These are phyloP conservation scores for Nipponia nippon DNA, from an alignment of 2,113 vertebrate genomes.

Conservation along the genomic window DNA sequence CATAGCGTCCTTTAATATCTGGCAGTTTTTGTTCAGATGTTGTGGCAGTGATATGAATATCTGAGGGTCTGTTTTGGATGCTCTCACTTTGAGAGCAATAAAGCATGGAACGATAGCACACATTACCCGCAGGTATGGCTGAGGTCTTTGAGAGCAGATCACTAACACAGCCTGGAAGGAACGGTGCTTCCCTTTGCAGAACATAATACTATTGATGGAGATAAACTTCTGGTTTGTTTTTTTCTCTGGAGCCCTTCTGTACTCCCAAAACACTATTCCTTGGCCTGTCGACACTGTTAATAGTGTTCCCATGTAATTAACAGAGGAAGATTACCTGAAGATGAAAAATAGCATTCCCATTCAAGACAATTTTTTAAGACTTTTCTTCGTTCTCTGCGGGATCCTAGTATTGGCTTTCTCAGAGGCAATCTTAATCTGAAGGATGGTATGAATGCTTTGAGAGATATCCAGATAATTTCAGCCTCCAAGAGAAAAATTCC, in stretches of 20 bases:
- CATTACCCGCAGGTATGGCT: rapidly evolving
- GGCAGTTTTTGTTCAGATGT: not conserved
- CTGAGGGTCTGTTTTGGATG: not conserved
- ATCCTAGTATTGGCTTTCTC: not conserved
- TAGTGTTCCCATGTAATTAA: not conserved
- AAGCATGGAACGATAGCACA: not conserved
- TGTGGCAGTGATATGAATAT: not conserved
- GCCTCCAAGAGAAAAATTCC: not conserved
- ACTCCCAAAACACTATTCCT: not conserved
- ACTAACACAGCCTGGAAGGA: not conserved
- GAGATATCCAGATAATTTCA: not conserved
- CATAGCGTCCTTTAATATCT: not conserved
- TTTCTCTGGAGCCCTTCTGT: not conserved
- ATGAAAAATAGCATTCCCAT: not conserved
- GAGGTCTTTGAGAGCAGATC: not conserved
- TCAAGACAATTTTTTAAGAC: not conserved
- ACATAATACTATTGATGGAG: not conserved
- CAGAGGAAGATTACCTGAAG: not conserved
- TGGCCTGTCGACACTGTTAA: not conserved
- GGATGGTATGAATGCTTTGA: not conserved
- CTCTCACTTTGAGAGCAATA: not conserved
- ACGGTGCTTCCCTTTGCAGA: not conserved
- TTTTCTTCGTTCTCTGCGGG: not conserved
- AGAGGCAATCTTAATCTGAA: not conserved
- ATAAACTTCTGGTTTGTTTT: not conserved